Base-by-base conservation (phyloP, 2,113 vertebrate genomes). In the Microtus oregoni region DNA sequence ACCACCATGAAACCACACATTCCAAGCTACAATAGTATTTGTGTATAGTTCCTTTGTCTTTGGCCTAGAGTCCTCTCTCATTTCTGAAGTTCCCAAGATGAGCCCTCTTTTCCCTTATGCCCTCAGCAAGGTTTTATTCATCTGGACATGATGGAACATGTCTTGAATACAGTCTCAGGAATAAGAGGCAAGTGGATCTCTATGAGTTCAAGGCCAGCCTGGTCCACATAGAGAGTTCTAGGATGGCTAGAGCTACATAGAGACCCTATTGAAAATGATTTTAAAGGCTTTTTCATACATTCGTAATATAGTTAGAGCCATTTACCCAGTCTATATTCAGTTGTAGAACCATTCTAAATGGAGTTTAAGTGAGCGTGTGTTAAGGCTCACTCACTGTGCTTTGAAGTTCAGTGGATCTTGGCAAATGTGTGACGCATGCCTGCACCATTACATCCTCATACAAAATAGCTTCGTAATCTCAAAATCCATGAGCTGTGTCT, bases 21-120 rank as follows among this genome's bases (percentile, higher is more conserved):
- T 13, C 20, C 35, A 41, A 95, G 79, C 35, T 35, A 61, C 4
- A 68, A 24, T 20, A 50, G 3, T 22, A 35, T 82, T 82, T 93
- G 12, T 86, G 17, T 75, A 8, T 4, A 32, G 22, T 76, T 87
- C 35, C 14, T 79, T 85, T 38, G 15, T 50, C n/a, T 73, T 89
- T 86, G 30, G 47, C 91, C 65, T 41, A 83, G 2, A 82, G 24
- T 50, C 19, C 30, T 86, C 41, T 50, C 32, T 78, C 65, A 50
- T 83, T 95, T 92, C 68, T 65, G 72, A 72, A 70, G 28, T 77
- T 83, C 65, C 32, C 76, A 35, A 89, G 67, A 32, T 89, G 15
- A 90, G 20, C 38, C 44, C 52, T 86, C 63, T 94, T 75, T 86
- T 26, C 35, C 47, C 20, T 41, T 14, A 58, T 4, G 17, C 47